These are phyloP conservation scores for Nothura maculosa DNA, from an alignment of 2,797 vertebrate genomes.

Conservation along the genomic window DNA sequence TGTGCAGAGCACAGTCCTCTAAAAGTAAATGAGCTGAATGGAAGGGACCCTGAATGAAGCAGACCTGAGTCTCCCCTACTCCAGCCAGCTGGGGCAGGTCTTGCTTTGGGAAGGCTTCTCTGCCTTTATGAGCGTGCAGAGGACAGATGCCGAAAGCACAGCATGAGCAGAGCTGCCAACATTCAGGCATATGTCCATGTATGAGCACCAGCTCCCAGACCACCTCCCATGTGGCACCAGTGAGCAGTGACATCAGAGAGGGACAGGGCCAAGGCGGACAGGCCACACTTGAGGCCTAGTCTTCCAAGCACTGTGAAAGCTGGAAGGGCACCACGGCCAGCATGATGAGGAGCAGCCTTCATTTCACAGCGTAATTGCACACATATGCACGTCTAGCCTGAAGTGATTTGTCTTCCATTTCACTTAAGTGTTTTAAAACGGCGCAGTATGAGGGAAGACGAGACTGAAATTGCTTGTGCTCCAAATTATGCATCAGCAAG, in stretches of 20 bases:
- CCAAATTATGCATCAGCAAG: neutral
- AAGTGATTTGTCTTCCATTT: neutral
- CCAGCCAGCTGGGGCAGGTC: too few species aligned
- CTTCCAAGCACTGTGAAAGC: neutral
- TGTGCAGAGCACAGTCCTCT: neutral
- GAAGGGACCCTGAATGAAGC: neutral
- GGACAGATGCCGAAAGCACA: too few species aligned
- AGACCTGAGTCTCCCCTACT: neutral
- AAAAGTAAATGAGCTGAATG: neutral
- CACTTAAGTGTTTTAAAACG: neutral
- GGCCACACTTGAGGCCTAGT: neutral
- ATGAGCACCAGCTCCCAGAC: too few species aligned
- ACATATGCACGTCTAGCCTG: fast-evolving
- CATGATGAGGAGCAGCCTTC: neutral
- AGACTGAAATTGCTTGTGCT: neutral
- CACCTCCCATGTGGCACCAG: too few species aligned
- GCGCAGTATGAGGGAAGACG: fast-evolving
- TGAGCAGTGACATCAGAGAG: neutral
- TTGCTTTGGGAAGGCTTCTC: neutral
- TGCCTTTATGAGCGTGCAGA: too few species aligned
- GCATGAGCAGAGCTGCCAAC: too few species aligned
- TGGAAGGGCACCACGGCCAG: fast-evolving
- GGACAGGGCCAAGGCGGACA: too few species aligned
- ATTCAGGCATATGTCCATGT: too few species aligned
- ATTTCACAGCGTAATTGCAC: fast-evolving